Conservation (phyloP, 2,113 vertebrate genomes). For the Anolis carolinensis region DNA sequence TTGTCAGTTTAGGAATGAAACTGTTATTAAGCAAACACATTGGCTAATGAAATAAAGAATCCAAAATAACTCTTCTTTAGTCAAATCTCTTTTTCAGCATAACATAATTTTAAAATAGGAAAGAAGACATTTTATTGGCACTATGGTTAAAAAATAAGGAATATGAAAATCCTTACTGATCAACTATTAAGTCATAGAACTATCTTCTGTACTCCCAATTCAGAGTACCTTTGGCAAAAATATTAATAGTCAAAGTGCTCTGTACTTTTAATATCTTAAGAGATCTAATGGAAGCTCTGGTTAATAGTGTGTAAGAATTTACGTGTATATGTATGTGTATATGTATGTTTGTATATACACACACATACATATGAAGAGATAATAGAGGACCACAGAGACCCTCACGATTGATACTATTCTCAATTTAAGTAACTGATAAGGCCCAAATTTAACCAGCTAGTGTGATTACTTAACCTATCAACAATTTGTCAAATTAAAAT, state of each 20-base stretch:
- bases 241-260: background rate
- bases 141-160: no score
- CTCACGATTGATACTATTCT: background rate
- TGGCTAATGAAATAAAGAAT: no score
- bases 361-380: background rate
- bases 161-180: background rate
- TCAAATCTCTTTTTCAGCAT: no score
- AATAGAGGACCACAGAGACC: background rate
- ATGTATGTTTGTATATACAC: no score
- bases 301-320: background rate
- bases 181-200: background rate
- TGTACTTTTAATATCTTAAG: background rate
- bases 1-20: no score
- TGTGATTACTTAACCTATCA: conserved; percentile 19
- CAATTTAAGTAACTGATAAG: background rate
- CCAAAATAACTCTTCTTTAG: no score
- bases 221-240: background rate
- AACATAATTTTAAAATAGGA: no score
- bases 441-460: no score
- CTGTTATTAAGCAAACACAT: no score
- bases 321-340: no score
- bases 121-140: no score
- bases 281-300: background rate
- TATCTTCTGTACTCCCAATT: background rate
- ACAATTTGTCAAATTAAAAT: background rate